Conservation (phyloP, 1,140 invertebrate genomes). For the Aplysia californica region DNA sequence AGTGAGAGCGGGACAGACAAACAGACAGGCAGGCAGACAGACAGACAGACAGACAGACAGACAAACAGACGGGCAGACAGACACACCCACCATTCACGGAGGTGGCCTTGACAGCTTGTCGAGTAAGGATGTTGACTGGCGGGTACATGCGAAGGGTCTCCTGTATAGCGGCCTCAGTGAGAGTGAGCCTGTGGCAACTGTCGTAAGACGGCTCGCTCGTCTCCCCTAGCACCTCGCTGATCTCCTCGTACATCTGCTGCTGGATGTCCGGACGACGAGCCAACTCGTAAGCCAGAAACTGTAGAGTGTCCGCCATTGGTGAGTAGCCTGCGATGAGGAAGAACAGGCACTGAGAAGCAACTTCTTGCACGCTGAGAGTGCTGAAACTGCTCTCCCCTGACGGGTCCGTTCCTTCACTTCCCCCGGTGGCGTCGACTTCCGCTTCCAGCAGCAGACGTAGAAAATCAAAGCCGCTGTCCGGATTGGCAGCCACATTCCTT, state of each 20-base stretch:
- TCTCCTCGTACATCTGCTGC: slow-evolving; percentile 33
- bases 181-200: slow-evolving; percentile 30
- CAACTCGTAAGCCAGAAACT: slow-evolving; percentile 72
- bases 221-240: slow-evolving; percentile 30
- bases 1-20: too few species aligned
- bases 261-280: slow-evolving; percentile 66
- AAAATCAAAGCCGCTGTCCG: background rate
- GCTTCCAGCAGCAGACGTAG: slow-evolving; percentile 1
- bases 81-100: slow-evolving; percentile 28
- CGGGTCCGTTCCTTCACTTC: background rate
- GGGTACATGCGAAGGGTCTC: slow-evolving; percentile 43
- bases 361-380: slow-evolving; percentile 68
- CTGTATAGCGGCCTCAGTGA: slow-evolving; percentile 34
- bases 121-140: slow-evolving; percentile 31
- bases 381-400: background rate
- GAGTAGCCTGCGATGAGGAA: slow-evolving; percentile 79
- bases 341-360: slow-evolving; percentile 75
- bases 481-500: background rate
- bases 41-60: too few species aligned
- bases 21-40: too few species aligned
- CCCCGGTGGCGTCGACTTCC: background rate
- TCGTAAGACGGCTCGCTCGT: slow-evolving; percentile 38
- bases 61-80: too few species aligned
- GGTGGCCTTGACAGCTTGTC: slow-evolving; percentile 30
- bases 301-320: slow-evolving; percentile 72